These are phyloP conservation scores for Cryptophagus acutangulus DNA, from an alignment of 2,888 invertebrate species.

Conservation along the genomic window DNA sequence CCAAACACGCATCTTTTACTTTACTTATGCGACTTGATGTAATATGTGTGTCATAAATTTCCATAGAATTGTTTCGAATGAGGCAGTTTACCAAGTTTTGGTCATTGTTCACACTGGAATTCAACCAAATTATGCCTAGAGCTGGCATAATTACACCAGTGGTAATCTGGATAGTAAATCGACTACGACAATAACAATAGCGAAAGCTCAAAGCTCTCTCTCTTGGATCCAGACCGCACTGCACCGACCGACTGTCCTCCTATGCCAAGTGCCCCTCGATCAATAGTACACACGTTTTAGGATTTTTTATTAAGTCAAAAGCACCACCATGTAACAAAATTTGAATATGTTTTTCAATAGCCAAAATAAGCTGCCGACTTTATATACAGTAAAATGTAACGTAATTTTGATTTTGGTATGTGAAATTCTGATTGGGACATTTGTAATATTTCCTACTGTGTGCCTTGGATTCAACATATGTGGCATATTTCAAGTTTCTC, in stretches of 20 bases:
- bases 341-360: too few relatives aligned
- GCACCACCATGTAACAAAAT: too few relatives aligned
- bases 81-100: too few relatives aligned
- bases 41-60: too few relatives aligned
- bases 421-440: conserved; percentile 22
- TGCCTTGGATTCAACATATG: conserved; percentile 1
- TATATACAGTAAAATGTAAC: too few relatives aligned
- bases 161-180: conserved; percentile 18
- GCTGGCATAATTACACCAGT: conserved; percentile 10
- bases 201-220: too few relatives aligned
- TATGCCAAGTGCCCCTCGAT: conserved; percentile 19
- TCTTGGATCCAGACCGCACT: conserved; percentile 22
- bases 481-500: conserved; percentile 25
- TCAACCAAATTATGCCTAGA: not conserved
- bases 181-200: conserved; percentile 17
- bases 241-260: conserved; percentile 19
- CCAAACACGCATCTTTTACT: too few relatives aligned
- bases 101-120: not conserved
- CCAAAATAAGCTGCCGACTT: too few relatives aligned
- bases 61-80: too few relatives aligned
- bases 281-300: too few relatives aligned
- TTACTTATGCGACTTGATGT: too few relatives aligned
- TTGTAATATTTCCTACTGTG: conserved; percentile 19
- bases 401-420: conserved; percentile 16
- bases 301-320: too few relatives aligned